phyloP scores from a whole-genome alignment of 1,140 invertebrate species.

The Drosophila sp. region DNA sequence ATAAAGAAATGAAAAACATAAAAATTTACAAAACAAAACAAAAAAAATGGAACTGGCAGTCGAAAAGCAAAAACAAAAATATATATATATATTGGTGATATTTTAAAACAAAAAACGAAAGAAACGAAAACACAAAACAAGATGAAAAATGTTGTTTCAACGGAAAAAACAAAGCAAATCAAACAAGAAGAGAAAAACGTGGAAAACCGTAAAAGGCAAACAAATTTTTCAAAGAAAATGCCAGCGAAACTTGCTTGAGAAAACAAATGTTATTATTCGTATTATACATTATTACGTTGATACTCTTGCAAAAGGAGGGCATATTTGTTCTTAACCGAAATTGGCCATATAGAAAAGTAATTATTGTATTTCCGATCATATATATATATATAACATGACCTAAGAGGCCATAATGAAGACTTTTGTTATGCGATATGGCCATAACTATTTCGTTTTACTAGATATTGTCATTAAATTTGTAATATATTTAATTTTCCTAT shows the following conservation, averaged over 20 bases:
- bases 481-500: background rate
- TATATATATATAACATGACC: background rate
- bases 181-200: constrained; percentile 58
- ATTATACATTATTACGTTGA: background rate
- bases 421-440: background rate
- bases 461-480: background rate
- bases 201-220: background rate
- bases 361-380: no score
- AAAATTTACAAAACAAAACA: constrained; percentile 38
- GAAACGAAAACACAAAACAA: constrained; percentile 35
- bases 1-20: constrained; percentile 54
- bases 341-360: no score
- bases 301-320: background rate
- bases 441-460: background rate
- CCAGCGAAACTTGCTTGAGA: background rate
- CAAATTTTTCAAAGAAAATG: background rate
- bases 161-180: constrained; percentile 37
- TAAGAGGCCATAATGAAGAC: no score
- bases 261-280: constrained; percentile 1
- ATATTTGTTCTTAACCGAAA: background rate
- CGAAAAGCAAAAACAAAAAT: constrained; percentile 58
- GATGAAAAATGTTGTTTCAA: constrained; percentile 36
- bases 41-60: constrained; percentile 62
- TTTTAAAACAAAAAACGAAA: constrained; percentile 56
- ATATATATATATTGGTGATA: constrained; percentile 68